phyloP scores from a whole-genome alignment of 1,140 invertebrate species.

The Pissodes strobi region DNA sequence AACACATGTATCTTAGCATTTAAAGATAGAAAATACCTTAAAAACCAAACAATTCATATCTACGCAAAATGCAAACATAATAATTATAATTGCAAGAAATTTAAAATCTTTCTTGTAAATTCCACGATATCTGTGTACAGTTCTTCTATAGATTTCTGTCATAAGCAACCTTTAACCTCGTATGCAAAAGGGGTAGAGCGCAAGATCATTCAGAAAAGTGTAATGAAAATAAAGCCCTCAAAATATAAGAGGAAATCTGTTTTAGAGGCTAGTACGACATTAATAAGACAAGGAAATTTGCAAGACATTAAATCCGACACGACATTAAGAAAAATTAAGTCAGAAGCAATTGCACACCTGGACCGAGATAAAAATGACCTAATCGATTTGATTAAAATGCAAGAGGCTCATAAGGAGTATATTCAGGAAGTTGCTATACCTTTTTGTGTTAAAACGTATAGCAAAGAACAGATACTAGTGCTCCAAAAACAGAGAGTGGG shows the following conservation, averaged over 20 bases:
- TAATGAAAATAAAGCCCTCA: not conserved
- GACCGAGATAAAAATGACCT: conserved; percentile 20
- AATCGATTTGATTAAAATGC: conserved; percentile 16
- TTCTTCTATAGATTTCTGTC: conserved; percentile 7
- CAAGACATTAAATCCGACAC: conserved; percentile 18
- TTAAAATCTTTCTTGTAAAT: not conserved
- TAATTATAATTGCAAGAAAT: conserved; percentile 8
- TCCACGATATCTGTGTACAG: not conserved
- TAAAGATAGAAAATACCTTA: conserved; percentile 11
- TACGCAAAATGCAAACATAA: conserved; percentile 16
- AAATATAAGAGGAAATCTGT: conserved; percentile 5
- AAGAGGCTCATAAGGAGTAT: conserved; percentile 19
- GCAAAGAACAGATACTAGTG: conserved; percentile 6
- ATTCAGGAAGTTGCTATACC: conserved; percentile 15
- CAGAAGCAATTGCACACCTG: conserved; percentile 3
- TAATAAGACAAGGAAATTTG: conserved; percentile 7
- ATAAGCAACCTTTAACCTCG: not conserved
- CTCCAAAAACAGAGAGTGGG: not conserved
- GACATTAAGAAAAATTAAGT: conserved; percentile 23
- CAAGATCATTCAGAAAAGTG: conserved; percentile 2
- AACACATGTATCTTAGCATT: not conserved
- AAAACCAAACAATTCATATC: not conserved
- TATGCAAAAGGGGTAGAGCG: conserved; percentile 9
- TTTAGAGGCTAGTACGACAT: not conserved
- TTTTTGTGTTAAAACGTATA: conserved; percentile 12